These are phyloP conservation scores for Anseranas semipalmata DNA, from an alignment of 2,113 vertebrate genomes.

Conservation along the genomic window DNA sequence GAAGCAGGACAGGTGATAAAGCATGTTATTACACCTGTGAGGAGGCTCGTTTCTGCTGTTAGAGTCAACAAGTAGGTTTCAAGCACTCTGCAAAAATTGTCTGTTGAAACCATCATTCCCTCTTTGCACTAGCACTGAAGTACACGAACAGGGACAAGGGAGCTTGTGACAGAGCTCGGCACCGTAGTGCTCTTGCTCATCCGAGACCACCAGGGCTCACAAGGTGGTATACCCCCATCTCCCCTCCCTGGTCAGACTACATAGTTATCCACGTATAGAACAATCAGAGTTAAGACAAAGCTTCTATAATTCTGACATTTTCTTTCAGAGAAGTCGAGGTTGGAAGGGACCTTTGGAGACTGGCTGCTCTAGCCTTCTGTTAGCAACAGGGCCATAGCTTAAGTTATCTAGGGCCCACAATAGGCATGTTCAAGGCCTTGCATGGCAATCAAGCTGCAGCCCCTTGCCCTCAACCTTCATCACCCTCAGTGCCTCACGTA, in stretches of 20 bases:
- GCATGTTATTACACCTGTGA: fast-evolving
- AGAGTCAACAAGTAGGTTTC: not conserved
- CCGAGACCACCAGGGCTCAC: not conserved
- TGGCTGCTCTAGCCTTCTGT: not conserved
- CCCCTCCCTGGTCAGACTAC: no score
- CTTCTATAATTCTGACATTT: not conserved
- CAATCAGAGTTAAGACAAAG: not conserved
- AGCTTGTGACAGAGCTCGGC: not conserved
- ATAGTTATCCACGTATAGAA: not conserved
- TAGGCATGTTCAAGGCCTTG: not conserved
- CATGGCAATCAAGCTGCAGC: not conserved
- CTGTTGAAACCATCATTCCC: no score
- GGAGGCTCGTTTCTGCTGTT: not conserved
- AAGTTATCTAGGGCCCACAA: not conserved
- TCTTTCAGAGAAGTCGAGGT: not conserved
- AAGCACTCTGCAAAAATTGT: fast-evolving
- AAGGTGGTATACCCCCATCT: not conserved
- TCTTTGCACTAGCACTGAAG: fast-evolving
- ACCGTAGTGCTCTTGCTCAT: not conserved
- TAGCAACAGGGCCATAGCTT: not conserved
- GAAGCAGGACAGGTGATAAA: no score
- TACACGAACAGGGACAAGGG: not conserved
- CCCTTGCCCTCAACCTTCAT: not conserved
- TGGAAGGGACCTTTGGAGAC: not conserved
- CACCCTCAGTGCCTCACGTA: not conserved